phyloP scores from a whole-genome alignment of 2,888 invertebrate species.

The Drosophila yooni region DNA sequence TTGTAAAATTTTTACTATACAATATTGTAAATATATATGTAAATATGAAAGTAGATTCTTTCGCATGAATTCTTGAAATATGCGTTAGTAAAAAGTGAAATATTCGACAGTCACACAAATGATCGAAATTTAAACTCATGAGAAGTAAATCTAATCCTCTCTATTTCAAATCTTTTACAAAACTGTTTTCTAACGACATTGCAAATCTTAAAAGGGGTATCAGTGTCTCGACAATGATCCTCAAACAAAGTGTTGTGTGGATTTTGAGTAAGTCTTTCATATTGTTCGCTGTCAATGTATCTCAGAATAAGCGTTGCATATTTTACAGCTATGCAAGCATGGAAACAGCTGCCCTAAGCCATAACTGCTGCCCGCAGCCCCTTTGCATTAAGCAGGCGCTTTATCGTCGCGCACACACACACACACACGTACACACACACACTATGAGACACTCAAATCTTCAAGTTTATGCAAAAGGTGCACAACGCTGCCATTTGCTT shows the following conservation, averaged over 20 bases:
- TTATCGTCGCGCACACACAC: constrained; percentile 37
- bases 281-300: constrained; percentile 43
- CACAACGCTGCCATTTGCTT: constrained; percentile 63
- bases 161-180: not conserved
- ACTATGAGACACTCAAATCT: constrained; percentile 54
- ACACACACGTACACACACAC: not conserved
- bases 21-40: no score
- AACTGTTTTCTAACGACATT: not conserved
- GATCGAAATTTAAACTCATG: not conserved
- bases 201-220: not conserved
- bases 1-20: no score
- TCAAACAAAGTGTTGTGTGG: constrained; percentile 15
- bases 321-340: constrained; percentile 53
- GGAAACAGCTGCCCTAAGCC: constrained; percentile 43
- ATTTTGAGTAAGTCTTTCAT: constrained; percentile 17
- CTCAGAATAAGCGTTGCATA: constrained; percentile 54
- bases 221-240: not conserved
- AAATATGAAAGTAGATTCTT: not conserved
- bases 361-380: constrained; percentile 30
- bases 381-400: constrained; percentile 56
- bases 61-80: not conserved
- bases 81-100: not conserved
- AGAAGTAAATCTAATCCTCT: not conserved
- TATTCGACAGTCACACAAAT: not conserved
- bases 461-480: constrained; percentile 71